phyloP scores from a whole-genome alignment of 2,797 vertebrate species.

The Eulemur albifrons region DNA sequence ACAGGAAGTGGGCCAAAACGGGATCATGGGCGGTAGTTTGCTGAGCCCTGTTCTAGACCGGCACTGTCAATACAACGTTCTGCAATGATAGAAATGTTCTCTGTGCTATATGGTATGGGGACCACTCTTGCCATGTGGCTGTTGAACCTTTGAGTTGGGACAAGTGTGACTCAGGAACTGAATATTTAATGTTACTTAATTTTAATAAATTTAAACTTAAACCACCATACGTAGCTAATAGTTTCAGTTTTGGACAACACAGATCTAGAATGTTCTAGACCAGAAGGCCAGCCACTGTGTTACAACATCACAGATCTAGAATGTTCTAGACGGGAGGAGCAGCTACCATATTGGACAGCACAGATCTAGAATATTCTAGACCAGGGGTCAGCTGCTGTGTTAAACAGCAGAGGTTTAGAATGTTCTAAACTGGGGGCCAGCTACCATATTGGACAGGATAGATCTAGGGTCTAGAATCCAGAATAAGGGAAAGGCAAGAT shows the following conservation, averaged over 20 bases:
- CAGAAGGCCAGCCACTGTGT: background rate
- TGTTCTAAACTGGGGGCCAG: background rate
- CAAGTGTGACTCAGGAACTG: background rate
- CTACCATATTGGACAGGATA: background rate
- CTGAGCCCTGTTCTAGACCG: background rate
- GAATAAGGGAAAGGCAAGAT: background rate
- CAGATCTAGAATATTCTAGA: background rate
- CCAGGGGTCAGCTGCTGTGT: background rate
- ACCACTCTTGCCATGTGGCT: background rate
- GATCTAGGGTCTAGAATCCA: background rate
- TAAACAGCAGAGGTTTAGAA: background rate
- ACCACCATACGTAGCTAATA: background rate
- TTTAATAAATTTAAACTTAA: background rate
- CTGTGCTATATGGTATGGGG: background rate
- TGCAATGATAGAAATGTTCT: background rate
- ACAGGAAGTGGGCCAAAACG: background rate
- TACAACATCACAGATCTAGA: background rate
- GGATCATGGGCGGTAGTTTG: background rate
- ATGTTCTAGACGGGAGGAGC: background rate
- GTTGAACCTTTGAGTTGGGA: background rate
- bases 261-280: background rate
- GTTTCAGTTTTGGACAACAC: background rate
- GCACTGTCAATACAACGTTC: background rate
- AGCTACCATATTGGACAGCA: background rate
- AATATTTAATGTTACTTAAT: background rate